phyloP scores from a whole-genome alignment of 2,797 vertebrate genomes.

The Coranthus polyacanthus region DNA sequence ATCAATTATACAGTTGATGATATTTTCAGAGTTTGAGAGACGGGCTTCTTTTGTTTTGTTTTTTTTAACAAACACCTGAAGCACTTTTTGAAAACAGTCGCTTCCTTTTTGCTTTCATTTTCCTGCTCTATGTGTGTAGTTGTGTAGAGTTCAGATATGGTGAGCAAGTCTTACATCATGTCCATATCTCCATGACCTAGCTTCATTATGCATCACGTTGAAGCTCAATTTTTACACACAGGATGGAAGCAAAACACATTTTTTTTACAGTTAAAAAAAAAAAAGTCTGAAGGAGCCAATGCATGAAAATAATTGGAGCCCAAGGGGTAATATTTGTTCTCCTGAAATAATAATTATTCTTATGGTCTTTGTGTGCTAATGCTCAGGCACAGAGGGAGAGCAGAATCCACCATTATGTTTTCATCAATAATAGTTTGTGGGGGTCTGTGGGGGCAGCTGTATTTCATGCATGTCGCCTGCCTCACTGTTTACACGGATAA shows the following conservation, averaged over 20 bases:
- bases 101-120: background rate
- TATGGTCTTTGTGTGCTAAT: slow-evolving; percentile 82
- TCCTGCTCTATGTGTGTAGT: background rate
- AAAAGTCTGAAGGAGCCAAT: slow-evolving; percentile 82
- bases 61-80: background rate
- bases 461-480: slow-evolving; percentile 70
- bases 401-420: slow-evolving; percentile 74
- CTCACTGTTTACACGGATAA: slow-evolving; percentile 51
- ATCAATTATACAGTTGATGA: no score
- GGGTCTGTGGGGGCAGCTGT: slow-evolving; percentile 66
- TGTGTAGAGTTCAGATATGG: slow-evolving; percentile 3
- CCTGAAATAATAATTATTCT: slow-evolving; percentile 88
- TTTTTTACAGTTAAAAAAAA: slow-evolving; percentile 59
- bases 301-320: slow-evolving; percentile 90
- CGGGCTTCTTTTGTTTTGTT: background rate
- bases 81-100: background rate
- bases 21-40: no score
- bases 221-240: slow-evolving; percentile 39
- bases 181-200: slow-evolving; percentile 31
- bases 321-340: slow-evolving; percentile 90
- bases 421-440: slow-evolving; percentile 52
- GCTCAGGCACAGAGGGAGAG: slow-evolving; percentile 72
- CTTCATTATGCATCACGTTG: slow-evolving; percentile 40
- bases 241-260: slow-evolving; percentile 42
- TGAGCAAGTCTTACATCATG: slow-evolving; percentile 8